phyloP scores from a whole-genome alignment of 2,888 invertebrate genomes.

The Amphiduros pacificus region DNA sequence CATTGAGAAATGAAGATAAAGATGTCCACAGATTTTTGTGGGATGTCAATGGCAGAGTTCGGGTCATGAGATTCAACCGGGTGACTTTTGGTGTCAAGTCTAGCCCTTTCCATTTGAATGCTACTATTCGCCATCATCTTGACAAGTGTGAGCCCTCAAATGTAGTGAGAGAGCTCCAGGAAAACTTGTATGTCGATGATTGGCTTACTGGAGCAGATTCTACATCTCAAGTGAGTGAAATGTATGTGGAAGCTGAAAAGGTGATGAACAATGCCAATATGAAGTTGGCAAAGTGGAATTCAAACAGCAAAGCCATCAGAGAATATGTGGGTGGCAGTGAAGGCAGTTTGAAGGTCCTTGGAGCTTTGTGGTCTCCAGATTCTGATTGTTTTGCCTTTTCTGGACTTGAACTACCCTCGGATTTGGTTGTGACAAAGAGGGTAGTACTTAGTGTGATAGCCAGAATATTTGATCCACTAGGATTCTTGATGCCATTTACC shows the following conservation, averaged over 20 bases:
- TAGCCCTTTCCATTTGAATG: conserved; percentile 23
- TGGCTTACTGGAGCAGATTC: conserved; percentile 27
- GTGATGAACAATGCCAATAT: conserved; percentile 29
- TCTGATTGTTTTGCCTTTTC: conserved; percentile 24
- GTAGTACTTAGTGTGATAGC: conserved; percentile 26
- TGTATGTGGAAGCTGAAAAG: conserved; percentile 16
- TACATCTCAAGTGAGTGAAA: conserved; percentile 13
- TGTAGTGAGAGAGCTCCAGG: conserved; percentile 20
- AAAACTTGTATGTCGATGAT: conserved; percentile 38
- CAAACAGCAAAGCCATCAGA: no score
- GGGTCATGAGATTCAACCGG: conserved; percentile 10
- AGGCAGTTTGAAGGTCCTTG: conserved; percentile 22
- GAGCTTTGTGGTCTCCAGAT: conserved; percentile 19
- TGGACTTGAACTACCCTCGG: neutral
- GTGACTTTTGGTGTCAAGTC: conserved; percentile 15
- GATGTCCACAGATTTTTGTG: conserved; percentile 18
- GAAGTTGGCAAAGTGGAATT: conserved; percentile 31
- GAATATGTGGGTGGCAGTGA: no score
- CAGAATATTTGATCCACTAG: conserved; percentile 32
- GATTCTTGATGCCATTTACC: conserved; percentile 24
- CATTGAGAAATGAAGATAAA: neutral
- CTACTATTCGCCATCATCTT: conserved; percentile 22
- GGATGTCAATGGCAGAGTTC: neutral
- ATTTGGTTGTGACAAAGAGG: conserved; percentile 21
- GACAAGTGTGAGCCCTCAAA: neutral